Evolutionary conservation across 1,140 invertebrate genomes (phyloP).

Genomic region (Ganaspis sp.): DNA sequence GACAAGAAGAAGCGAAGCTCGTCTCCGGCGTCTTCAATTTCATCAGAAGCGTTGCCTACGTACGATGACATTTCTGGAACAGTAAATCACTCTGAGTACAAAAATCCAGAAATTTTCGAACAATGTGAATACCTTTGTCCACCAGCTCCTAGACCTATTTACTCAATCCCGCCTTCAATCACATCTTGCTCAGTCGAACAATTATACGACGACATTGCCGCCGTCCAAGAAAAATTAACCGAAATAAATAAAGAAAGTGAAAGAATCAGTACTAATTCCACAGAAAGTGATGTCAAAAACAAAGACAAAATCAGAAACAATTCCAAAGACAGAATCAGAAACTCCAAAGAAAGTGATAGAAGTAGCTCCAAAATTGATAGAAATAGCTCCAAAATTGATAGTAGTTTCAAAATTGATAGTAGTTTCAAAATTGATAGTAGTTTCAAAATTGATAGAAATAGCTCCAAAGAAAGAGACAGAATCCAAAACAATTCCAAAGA

Average conservation of each 20-base stretch:
- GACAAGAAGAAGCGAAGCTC: slow-evolving; percentile 42
- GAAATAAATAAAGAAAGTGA: slow-evolving; percentile 10
- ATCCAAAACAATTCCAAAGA: too few species aligned
- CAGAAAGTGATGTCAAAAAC: too few species aligned
- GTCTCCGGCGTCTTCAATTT: neutral
- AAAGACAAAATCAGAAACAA: too few species aligned
- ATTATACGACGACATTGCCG: slow-evolving; percentile 60
- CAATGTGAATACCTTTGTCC: slow-evolving; percentile 54
- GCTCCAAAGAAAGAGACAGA: too few species aligned
- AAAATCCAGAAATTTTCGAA: slow-evolving; percentile 30
- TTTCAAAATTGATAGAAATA: too few species aligned
- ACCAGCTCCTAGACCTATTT: slow-evolving; percentile 58
- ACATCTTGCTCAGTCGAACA: slow-evolving; percentile 35
- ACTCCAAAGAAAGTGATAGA: too few species aligned
- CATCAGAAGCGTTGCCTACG: slow-evolving; percentile 37
- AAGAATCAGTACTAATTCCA: neutral
- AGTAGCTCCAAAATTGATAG: too few species aligned
- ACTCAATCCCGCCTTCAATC: slow-evolving; percentile 35
- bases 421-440: too few species aligned
- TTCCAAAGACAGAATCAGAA: too few species aligned
- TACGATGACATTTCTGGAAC: slow-evolving; percentile 55
- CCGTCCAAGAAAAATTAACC: slow-evolving; percentile 1
- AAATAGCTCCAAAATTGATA: too few species aligned
- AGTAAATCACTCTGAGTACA: neutral
- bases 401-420: too few species aligned